Evolutionary conservation across 2,113 vertebrate species (phyloP), one percentile per base, ranked within the genome.

Genomic region (Ophiodon elongatus): DNA sequence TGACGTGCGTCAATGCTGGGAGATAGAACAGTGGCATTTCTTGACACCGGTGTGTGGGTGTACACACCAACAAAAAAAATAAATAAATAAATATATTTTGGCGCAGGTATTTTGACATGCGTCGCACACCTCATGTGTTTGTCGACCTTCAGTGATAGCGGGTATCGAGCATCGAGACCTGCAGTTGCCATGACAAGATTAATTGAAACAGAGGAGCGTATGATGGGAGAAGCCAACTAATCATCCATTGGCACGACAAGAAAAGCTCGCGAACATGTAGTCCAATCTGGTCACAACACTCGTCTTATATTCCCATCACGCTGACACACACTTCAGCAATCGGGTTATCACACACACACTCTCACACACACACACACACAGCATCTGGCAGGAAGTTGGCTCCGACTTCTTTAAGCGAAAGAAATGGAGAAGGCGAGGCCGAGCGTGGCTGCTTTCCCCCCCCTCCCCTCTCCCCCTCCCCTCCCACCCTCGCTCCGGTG

Each of bases 401-500:
- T n/a, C 8, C 2, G 54, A 33, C 29, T 15, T 23, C 47, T 75
- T 9, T 11, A 19, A 47, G 52, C 1, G 2, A 76, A 52, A 3
- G 52, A 60, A 7, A 31, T 1, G 33, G 17, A 57, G 29, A 9
- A 17, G 43, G 50, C 39, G 41, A 59, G 70, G 52, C 64, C 57
- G 67, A 65, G 60, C 71, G 37, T 25, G 29, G 47, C 19, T 41
- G 56, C 62, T 56, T 62, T 66, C 43, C 43, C 14, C 43, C 8
- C 8, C 39, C 39, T 13, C 41, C 39, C 29, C 62, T n/a, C n/a
- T n/a, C n/a, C n/a, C n/a, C n/a, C n/a, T n/a, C n/a, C n/a, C n/a
- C n/a, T n/a, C n/a, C n/a, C n/a, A n/a, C n/a, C 41, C 56, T 50
- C 23, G 54, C 73, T 78, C 35, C 65, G 25, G 75, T 43, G 65